Conservation (phyloP, 2,113 vertebrate species). For the Xiphophorus maculatus region DNA sequence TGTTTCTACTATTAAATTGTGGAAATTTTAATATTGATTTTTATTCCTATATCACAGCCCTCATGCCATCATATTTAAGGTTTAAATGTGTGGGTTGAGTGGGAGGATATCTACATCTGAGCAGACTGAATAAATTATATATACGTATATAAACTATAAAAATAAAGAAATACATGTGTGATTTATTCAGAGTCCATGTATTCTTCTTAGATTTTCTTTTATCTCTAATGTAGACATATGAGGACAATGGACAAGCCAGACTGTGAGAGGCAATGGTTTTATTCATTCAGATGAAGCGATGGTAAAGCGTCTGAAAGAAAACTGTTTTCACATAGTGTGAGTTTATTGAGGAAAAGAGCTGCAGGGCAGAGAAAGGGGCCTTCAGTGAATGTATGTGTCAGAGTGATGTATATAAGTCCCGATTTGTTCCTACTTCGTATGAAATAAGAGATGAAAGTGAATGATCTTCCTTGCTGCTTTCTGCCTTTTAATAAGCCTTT, state of each 20-base stretch:
- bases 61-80: not conserved
- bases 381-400: constrained; percentile 25
- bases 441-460: constrained; percentile 42
- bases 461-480: constrained; percentile 38
- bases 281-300: not conserved
- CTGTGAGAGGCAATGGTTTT: not conserved
- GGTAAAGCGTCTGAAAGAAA: not conserved
- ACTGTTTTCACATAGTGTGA: constrained; percentile 15
- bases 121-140: not conserved
- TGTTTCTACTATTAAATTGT: too few species aligned
- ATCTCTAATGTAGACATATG: constrained; percentile 22
- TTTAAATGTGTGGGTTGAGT: not conserved
- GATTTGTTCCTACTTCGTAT: constrained; percentile 44
- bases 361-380: constrained; percentile 7
- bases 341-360: constrained; percentile 23
- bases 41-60: not conserved
- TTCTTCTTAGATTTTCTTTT: constrained; percentile 16
- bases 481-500: constrained; percentile 41
- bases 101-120: not conserved
- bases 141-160: too few species aligned
- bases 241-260: constrained; percentile 6
- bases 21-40: too few species aligned
- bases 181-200: not conserved
- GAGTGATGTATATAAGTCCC: constrained; percentile 56
- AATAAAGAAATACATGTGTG: constrained; percentile 2